Conservation (phyloP, 2,797 vertebrate species). For the Galago senegalensis region DNA sequence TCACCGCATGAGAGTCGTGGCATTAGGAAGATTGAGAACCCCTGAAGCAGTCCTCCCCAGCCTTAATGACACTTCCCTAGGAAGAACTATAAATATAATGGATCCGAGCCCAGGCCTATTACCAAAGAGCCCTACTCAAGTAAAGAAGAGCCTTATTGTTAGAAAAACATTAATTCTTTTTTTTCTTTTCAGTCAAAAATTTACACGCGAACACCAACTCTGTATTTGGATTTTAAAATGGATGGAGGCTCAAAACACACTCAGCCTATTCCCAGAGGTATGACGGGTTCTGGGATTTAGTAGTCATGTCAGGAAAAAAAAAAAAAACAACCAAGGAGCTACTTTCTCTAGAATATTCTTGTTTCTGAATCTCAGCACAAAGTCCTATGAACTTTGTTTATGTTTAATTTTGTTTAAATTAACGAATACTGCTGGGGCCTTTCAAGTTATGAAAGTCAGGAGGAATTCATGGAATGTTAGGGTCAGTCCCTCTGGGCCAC, state of each 20-base stretch:
- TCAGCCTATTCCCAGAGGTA: conserved; percentile 65
- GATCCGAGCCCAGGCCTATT: background rate
- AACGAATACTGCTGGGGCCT: background rate
- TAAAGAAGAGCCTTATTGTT: conserved; percentile 26
- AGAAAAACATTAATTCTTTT: conserved; percentile 66
- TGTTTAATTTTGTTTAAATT: conserved; percentile 35
- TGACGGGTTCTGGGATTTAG: conserved; percentile 39
- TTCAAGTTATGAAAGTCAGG: conserved; percentile 23
- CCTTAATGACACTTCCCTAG: background rate
- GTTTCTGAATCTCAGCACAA: conserved; percentile 7
- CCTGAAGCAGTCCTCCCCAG: background rate
- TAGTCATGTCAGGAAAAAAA: background rate
- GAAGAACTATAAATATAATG: background rate
- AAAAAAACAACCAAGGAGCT: background rate
- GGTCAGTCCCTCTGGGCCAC: background rate
- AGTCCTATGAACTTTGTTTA: conserved; percentile 32
- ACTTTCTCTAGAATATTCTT: background rate
- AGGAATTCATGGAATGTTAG: background rate
- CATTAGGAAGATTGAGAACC: too few species aligned
- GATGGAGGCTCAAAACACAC: too few species aligned
- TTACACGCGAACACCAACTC: too few species aligned
- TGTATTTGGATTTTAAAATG: too few species aligned
- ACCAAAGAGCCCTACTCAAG: background rate
- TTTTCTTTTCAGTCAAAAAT: conserved; percentile 39
- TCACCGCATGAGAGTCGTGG: too few species aligned